A percentile compares a stretch with the other conserved stretches of the same genome.
phyloP scores from a whole-genome alignment of 2,888 invertebrate species.

The Diabrotica balteata region DNA sequence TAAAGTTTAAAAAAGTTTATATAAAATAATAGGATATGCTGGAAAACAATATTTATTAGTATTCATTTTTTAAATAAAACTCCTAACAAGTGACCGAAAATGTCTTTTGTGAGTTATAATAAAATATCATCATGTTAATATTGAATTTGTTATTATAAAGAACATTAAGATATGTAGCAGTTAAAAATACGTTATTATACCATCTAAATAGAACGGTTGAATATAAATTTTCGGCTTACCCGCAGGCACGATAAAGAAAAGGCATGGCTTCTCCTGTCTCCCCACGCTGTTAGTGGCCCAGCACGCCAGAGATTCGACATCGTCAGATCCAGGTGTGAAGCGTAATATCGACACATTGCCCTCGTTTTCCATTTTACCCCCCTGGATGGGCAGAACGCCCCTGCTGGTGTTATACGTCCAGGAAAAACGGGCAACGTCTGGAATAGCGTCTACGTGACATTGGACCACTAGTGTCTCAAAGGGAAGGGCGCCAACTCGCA shows the following conservation, averaged over 20 bases:
- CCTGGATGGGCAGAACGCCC: conserved; percentile 74
- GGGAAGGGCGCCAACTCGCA: conserved; percentile 75
- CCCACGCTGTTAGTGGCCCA: conserved; percentile 89
- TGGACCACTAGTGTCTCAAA: conserved; percentile 76
- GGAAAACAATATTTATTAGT: too few relatives aligned
- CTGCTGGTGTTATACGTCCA: conserved; percentile 86
- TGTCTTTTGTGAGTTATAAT: too few relatives aligned
- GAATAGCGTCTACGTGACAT: conserved; percentile 84
- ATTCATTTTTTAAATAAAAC: too few relatives aligned
- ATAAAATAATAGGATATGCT: too few relatives aligned
- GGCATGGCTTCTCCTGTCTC: conserved; percentile 79
- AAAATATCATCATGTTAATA: too few relatives aligned
- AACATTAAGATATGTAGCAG: too few relatives aligned
- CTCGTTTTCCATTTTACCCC: conserved; percentile 65
- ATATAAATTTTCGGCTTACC: conserved; percentile 64
- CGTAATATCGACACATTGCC: conserved; percentile 64
- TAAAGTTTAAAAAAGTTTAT: too few relatives aligned
- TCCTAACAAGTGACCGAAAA: too few relatives aligned
- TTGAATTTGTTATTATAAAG: too few relatives aligned
- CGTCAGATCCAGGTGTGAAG: conserved; percentile 65
- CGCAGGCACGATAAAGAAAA: conserved; percentile 82
- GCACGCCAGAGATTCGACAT: conserved; percentile 84
- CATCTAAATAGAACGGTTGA: too few relatives aligned
- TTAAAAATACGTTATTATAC: too few relatives aligned
- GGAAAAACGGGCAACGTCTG: conserved; percentile 75